phyloP scores from a whole-genome alignment of 2,888 invertebrate species.

The Tipula lateralis region DNA sequence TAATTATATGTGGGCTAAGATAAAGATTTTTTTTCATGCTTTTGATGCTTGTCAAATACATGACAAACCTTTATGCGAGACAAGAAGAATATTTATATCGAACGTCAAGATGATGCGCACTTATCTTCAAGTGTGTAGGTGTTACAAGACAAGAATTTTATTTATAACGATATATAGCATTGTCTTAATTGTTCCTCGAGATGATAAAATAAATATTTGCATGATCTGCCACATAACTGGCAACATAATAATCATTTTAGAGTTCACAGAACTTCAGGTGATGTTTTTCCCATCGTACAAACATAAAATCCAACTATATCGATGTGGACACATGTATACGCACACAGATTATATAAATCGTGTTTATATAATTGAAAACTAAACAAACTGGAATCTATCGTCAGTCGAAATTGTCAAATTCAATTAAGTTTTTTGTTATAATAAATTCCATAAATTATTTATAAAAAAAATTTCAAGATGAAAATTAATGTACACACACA shows the following conservation, averaged over 20 bases:
- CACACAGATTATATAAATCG: neutral
- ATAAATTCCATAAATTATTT: constrained; percentile 11
- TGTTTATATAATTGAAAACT: neutral
- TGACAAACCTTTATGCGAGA: neutral
- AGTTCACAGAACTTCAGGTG: neutral
- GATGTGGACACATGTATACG: neutral
- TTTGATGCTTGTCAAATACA: neutral
- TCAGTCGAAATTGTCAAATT: constrained; percentile 9
- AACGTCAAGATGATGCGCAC: neutral
- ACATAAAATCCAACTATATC: too few species aligned
- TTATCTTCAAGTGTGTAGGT: neutral
- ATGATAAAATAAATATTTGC: neutral
- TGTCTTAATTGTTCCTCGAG: neutral
- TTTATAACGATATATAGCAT: neutral
- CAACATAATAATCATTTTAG: neutral
- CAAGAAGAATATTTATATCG: neutral
- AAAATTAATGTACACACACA: neutral
- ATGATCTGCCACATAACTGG: neutral
- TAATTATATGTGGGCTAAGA: neutral
- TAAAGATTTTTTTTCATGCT: neutral
- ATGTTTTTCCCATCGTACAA: neutral
- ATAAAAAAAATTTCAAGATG: neutral
- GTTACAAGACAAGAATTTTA: neutral
- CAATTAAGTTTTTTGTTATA: neutral
- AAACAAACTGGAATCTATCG: constrained; percentile 11